Evolutionary conservation across 2,797 vertebrate species (phyloP), one percentile per base, ranked within the genome.

Genomic region (Onychomys torridus): DNA sequence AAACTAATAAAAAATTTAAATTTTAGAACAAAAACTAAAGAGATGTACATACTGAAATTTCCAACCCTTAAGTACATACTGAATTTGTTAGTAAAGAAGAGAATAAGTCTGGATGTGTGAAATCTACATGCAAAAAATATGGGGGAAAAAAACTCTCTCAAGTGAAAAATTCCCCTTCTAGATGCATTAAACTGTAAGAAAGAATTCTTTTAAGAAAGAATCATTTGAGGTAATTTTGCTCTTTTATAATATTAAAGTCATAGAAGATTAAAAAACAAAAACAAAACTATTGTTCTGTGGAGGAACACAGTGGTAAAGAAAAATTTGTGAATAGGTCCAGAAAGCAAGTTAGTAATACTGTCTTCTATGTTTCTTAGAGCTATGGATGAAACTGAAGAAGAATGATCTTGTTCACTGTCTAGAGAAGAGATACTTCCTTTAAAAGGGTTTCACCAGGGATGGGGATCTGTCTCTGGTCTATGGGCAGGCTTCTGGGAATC

Each of bases 1-100:
- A 93, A 90, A 29, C 37, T 86, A 90, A 90, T 46, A 81, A 67
- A 93, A 76, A 59, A 69, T 76, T 83, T 46, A 90, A 85, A 77
- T 78, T 37, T 75, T 46, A 78, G 43, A 95, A 93, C 6, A 90
- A 75, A 96, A n/a, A 57, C 13, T 57, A 90, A 87, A 81, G 37
- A 81, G 46, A 87, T 29, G 8, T 27, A 57, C n/a, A n/a, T n/a
- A n/a, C n/a, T n/a, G n/a, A n/a, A n/a, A n/a, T 37, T 63, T 76
- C 9, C 6, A 37, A 55, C 61, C 13, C 17, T 49, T 92, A 55
- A 57, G 40, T 85, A 49, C 37, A 19, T 81, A 79, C 32, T 76
- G 19, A 37, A 73, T 8, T 69, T 61, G 91, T 83, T 77, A 89
- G 49, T 69, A 29, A 79, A 84, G 19, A 89, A n/a, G 21, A 43